phyloP scores from a whole-genome alignment of 2,888 invertebrate species.

The Miltochrista miniata region DNA sequence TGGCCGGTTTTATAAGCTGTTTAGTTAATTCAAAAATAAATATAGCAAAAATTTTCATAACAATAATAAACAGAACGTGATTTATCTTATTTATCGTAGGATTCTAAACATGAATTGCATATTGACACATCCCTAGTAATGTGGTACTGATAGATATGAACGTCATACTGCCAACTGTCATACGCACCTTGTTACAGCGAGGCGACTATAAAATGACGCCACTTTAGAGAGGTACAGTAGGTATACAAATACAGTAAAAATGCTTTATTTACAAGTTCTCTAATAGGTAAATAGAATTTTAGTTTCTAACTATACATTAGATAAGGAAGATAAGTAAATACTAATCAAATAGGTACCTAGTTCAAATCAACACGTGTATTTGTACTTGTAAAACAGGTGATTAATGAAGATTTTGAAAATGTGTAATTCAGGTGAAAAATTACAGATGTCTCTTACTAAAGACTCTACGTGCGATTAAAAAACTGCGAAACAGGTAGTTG shows the following conservation, averaged over 20 bases:
- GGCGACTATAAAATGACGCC: too few relatives aligned
- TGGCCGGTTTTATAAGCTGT: too few relatives aligned
- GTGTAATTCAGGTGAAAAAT: conserved; percentile 23
- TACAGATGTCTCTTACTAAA: not conserved
- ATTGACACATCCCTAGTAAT: too few relatives aligned
- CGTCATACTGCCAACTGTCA: too few relatives aligned
- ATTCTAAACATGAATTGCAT: too few relatives aligned
- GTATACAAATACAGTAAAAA: conserved; percentile 51
- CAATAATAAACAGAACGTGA: too few relatives aligned
- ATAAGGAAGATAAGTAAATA: conserved; percentile 18
- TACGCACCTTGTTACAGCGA: too few relatives aligned
- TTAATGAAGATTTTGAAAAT: conserved; percentile 25
- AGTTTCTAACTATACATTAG: conserved; percentile 20
- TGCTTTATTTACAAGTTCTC: conserved; percentile 48
- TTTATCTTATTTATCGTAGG: too few relatives aligned
- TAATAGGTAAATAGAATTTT: conserved; percentile 18
- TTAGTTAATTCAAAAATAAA: too few relatives aligned
- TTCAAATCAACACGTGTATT: conserved; percentile 33
- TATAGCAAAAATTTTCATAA: too few relatives aligned
- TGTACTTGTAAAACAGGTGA: conserved; percentile 55
- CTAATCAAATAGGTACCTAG: not conserved
- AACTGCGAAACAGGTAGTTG: too few relatives aligned
- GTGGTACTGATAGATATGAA: too few relatives aligned
- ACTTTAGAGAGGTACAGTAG: conserved; percentile 17
- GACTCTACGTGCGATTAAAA: not conserved